Evolutionary conservation across 2,888 invertebrate species (phyloP).

Genomic region (Nomada lathburiana): DNA sequence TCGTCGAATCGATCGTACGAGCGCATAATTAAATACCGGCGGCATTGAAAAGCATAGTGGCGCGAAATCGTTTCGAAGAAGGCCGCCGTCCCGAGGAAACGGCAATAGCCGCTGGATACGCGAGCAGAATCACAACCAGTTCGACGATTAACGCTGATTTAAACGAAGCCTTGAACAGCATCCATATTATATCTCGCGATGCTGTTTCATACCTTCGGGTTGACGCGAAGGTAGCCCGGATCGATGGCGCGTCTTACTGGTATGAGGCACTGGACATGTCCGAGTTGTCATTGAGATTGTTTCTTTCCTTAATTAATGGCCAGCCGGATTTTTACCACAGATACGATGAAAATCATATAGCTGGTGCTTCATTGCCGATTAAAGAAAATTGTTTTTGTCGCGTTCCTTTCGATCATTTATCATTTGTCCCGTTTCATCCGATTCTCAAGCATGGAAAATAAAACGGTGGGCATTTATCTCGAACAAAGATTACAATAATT

Average conservation of each 20-base stretch:
- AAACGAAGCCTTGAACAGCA: constrained; percentile 49
- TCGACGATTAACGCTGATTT: constrained; percentile 32
- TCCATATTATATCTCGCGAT: not conserved
- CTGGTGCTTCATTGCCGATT: no score
- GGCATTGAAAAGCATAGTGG: constrained; percentile 53
- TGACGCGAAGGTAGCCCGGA: not conserved
- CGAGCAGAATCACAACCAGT: constrained; percentile 67
- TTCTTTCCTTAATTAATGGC: no score
- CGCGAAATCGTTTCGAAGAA: constrained; percentile 71
- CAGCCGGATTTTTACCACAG: no score
- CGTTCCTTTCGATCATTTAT: no score
- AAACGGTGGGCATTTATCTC: no score
- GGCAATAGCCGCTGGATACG: constrained; percentile 46
- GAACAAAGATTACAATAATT: no score
- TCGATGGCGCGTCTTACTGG: not conserved
- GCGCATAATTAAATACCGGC: constrained; percentile 31
- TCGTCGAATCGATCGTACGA: constrained; percentile 12
- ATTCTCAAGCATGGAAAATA: no score
- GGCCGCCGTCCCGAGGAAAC: constrained; percentile 62
- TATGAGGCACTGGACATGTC: no score
- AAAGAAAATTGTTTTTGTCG: no score
- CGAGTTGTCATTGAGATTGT: no score
- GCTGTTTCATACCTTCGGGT: not conserved
- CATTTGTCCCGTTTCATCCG: no score
- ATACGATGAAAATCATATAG: no score